Evolutionary conservation across 2,797 vertebrate genomes (phyloP).

Genomic region (Amniataba percoides): DNA sequence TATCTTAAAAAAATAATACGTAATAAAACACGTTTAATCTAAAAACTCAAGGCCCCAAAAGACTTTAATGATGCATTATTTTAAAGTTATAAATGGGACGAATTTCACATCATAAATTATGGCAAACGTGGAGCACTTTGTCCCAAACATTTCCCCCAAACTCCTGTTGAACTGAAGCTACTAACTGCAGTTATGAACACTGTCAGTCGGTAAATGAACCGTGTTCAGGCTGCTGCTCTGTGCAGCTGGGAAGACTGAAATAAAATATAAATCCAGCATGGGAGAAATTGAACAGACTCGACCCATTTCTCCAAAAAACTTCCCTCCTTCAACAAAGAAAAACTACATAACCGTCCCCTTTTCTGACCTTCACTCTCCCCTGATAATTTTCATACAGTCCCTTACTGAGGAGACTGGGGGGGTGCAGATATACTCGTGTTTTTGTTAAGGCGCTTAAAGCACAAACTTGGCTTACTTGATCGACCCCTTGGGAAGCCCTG

Average conservation of each 20-base stretch:
- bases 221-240: accelerated
- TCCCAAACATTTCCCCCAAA: background rate
- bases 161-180: background rate
- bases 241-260: background rate
- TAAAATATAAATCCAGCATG: background rate
- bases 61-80: background rate
- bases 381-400: background rate
- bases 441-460: constrained; percentile 78
- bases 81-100: background rate
- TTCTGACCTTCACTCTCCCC: accelerated
- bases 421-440: constrained; percentile 15
- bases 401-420: background rate
- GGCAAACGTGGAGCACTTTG: too few relatives aligned
- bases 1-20: background rate
- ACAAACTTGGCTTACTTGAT: constrained; percentile 87
- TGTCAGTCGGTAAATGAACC: background rate
- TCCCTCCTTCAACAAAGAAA: background rate
- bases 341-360: background rate
- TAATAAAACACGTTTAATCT: background rate
- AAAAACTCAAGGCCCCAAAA: background rate
- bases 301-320: background rate
- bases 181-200: background rate
- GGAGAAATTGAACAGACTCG: background rate
- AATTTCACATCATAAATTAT: background rate
- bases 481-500: constrained; percentile 83